Base-by-base conservation (phyloP, 2,888 invertebrate genomes). In the Amphipoea lucens region DNA sequence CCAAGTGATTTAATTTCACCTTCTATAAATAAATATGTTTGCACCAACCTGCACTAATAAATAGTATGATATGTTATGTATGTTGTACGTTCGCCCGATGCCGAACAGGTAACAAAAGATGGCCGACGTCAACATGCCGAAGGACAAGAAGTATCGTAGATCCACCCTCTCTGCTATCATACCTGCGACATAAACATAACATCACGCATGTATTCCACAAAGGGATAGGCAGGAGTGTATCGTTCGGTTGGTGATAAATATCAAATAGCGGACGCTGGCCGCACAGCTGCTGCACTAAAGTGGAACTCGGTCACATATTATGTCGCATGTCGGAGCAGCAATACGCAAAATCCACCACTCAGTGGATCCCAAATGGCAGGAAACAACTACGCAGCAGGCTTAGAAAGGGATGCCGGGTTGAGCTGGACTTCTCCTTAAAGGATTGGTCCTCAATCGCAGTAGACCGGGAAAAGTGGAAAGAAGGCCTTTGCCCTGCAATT, bases 141-240 rank as follows among this genome's bases (percentile, higher is more conserved):
- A 92, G 0, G 98, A 97, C n/a, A 99, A 97, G 95, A 99, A 99
- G 94, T 99, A 99, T 4, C 99, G 97, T 66, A 99, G 96, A 90
- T 99, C 99, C 48, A 99, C 98, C 57, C 99, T 97, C 95, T 99
- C 99, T 0, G 99, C 99, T 76, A 99, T 97, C 94, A 99, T 98
- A 4, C 99, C 99, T 97, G 98, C 0, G 60, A 17, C n/a, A 71
- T 12, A 5, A 54, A 63, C 17, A 70, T 14, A 17, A 12, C n/a
- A 66, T 57, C 36, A 57, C 54, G 17, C 2, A 45, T 9, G 17
- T n/a, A 9, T n/a, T 2, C 17, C 6, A 0, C 2, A 11, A 65
- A 20, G 36, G 20, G 20, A 2, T 63, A 36, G 17, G 62, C 14
- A 60, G 11, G n/a, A 4, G 11, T 12, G 14, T 12, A 12, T 4